Percentiles rank a stretch among this genome's conserved stretches.
phyloP scores from a whole-genome alignment of 2,797 vertebrate genomes.

The Tangara arthus region DNA sequence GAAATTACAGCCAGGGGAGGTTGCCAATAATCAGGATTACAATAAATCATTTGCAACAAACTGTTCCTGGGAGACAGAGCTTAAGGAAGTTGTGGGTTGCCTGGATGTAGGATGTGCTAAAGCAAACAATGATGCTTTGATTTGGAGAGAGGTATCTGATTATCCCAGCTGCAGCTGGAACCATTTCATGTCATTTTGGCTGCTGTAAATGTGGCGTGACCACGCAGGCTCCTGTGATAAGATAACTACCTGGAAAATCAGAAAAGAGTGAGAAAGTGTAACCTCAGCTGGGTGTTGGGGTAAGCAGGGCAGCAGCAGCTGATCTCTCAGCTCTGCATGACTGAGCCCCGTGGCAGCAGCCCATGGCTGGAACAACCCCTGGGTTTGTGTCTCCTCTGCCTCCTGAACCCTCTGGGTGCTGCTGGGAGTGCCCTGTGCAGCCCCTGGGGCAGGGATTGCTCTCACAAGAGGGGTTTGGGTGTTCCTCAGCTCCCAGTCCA shows the following conservation, averaged over 20 bases:
- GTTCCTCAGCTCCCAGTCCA: neutral
- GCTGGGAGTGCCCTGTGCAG: neutral
- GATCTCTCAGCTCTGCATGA: slow-evolving; percentile 71
- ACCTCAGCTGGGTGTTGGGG: slow-evolving; percentile 44
- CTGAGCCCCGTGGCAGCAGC: slow-evolving; percentile 15
- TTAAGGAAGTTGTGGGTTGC: slow-evolving; percentile 4
- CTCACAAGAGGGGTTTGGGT: slow-evolving; percentile 30
- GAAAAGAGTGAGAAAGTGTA: slow-evolving; percentile 24
- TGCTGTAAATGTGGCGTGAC: slow-evolving; percentile 77
- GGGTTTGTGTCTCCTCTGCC: slow-evolving; percentile 14
- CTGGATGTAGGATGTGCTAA: neutral
- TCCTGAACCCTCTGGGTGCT: neutral
- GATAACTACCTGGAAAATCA: neutral
- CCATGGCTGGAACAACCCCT: neutral
- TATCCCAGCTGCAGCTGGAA: slow-evolving; percentile 39
- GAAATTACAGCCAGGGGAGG: neutral
- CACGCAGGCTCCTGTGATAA: neutral
- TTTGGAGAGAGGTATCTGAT: slow-evolving; percentile 3
- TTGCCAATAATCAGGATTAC: neutral
- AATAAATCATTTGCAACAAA: neutral
- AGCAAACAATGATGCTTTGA: slow-evolving; percentile 56
- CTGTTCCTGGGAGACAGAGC: neutral
- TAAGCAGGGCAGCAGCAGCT: slow-evolving; percentile 47
- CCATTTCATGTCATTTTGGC: neutral
- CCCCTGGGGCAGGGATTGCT: neutral